Evolutionary conservation across 2,113 vertebrate species (phyloP).

Genomic region (Pituophis catenifer): DNA sequence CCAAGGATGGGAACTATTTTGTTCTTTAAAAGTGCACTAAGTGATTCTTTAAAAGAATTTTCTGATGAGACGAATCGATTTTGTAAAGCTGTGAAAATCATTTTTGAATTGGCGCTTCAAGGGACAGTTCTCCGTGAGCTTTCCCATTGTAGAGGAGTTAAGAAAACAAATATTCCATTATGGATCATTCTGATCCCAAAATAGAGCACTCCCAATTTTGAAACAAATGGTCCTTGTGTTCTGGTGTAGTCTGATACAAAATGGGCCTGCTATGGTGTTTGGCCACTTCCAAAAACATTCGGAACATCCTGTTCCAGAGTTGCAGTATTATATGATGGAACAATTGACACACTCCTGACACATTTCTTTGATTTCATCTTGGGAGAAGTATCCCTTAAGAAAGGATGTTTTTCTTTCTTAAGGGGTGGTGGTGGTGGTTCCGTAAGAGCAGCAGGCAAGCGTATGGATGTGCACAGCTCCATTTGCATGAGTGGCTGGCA

Average conservation of each 20-base stretch:
- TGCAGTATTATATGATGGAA: neutral
- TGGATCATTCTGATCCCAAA: neutral
- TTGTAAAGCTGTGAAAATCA: neutral
- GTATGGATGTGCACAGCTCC: neutral
- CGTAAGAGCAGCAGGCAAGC: neutral
- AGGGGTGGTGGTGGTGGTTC: neutral
- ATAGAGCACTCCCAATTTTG: neutral
- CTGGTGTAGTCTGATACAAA: neutral
- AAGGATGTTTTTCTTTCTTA: neutral
- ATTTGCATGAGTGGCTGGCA: neutral
- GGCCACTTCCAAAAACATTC: neutral
- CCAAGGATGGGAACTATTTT: neutral
- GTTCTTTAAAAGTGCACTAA: neutral
- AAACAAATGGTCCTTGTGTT: neutral
- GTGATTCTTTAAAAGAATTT: neutral
- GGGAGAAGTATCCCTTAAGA: neutral
- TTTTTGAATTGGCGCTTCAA: neutral
- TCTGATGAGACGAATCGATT: neutral
- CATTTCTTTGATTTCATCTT: slow-evolving; percentile 5
- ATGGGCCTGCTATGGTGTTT: neutral
- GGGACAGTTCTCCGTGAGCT: neutral
- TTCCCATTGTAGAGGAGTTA: neutral
- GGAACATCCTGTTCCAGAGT: neutral
- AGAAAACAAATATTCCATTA: neutral
- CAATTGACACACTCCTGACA: neutral